phyloP scores from a whole-genome alignment of 2,888 invertebrate genomes.

The Troilus luridus region DNA sequence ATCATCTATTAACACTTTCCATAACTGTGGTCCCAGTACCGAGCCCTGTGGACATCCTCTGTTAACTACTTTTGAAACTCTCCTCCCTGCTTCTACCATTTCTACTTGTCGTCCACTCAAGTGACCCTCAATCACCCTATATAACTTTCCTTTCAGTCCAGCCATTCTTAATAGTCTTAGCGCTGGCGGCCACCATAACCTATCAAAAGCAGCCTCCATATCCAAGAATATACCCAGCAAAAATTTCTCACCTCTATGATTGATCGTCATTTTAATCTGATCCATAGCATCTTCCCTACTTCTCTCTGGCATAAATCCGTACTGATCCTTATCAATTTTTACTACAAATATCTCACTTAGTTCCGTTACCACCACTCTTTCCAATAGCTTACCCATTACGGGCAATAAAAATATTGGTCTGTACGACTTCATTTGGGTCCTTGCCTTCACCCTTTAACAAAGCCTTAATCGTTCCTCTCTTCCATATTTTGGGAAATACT shows the following conservation, averaged over 20 bases:
- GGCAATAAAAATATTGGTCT: conserved; percentile 55
- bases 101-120: not conserved
- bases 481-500: conserved; percentile 53
- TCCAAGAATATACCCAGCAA: conserved; percentile 51
- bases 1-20: conserved; percentile 18
- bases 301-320: conserved; percentile 59
- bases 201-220: conserved; percentile 51
- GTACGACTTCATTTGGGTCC: conserved; percentile 35
- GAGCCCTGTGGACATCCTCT: conserved; percentile 28
- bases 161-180: not conserved
- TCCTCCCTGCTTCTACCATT: not conserved
- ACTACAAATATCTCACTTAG: not conserved
- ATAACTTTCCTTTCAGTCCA: not conserved
- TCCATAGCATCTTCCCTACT: conserved; percentile 61
- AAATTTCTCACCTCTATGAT: not conserved
- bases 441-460: conserved; percentile 48
- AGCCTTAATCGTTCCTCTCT: conserved; percentile 29
- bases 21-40: conserved; percentile 38
- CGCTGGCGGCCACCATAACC: not conserved
- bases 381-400: conserved; percentile 61
- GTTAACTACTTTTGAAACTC: not conserved
- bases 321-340: conserved; percentile 55
- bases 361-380: conserved; percentile 54
- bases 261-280: not conserved
- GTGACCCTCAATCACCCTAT: not conserved